Conservation (phyloP, 2,888 invertebrate genomes). For the Rhogogaster chlorosoma region DNA sequence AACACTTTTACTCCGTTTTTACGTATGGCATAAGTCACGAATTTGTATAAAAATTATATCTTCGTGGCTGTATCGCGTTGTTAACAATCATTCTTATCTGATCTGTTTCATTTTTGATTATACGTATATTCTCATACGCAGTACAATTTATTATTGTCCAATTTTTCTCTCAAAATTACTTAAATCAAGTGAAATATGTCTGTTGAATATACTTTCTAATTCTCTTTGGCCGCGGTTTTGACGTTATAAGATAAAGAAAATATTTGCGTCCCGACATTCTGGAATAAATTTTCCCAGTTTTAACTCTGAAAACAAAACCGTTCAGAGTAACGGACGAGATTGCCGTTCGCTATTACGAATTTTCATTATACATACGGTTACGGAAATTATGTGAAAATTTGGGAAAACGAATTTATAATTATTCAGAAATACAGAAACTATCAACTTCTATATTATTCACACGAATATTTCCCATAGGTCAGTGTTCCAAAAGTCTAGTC, state of each 20-base stretch:
- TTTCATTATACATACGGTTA: neutral
- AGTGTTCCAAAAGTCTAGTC: neutral
- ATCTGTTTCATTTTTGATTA: neutral
- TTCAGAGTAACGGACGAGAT: neutral
- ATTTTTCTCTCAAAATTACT: too few species aligned
- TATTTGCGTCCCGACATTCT: neutral
- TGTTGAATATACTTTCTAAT: neutral
- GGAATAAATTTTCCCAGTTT: neutral
- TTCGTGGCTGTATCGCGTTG: neutral
- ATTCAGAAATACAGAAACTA: neutral
- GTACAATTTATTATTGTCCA: too few species aligned
- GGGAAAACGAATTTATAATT: neutral
- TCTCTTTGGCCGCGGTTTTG: neutral
- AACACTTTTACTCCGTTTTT: neutral
- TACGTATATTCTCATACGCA: neutral
- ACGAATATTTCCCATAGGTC: neutral
- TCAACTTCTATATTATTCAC: neutral
- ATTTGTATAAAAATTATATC: neutral
- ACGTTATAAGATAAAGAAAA: neutral
- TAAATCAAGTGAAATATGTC: neutral
- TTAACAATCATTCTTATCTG: neutral
- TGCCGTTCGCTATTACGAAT: neutral
- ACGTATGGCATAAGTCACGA: neutral
- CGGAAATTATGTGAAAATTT: neutral
- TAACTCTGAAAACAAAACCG: neutral